Percentiles rank a stretch among this genome's conserved stretches.
phyloP scores from a whole-genome alignment of 37 sponge, comb jelly and placozoan species.

The Ianthella basta region DNA sequence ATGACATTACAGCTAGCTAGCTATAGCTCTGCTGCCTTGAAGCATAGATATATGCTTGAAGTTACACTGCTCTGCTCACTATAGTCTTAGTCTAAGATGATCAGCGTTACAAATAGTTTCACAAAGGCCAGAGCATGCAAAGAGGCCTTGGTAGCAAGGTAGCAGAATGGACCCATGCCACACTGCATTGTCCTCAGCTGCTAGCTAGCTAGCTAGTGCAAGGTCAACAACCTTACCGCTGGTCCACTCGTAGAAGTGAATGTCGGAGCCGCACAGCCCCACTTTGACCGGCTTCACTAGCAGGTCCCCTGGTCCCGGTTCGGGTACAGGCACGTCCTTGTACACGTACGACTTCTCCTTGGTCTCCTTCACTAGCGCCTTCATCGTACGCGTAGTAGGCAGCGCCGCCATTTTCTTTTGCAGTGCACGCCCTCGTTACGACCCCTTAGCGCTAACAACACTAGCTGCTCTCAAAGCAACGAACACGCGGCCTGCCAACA shows the following conservation, averaged over 20 bases:
- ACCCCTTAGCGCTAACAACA: too few species aligned
- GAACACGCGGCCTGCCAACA: neutral
- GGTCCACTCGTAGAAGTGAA: slow-evolving; percentile 84
- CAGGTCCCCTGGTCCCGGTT: slow-evolving; percentile 71
- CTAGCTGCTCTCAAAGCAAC: too few species aligned
- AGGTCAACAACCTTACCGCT: slow-evolving; percentile 34
- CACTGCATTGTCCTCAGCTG: too few species aligned
- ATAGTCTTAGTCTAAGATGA: too few species aligned
- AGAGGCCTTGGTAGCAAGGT: too few species aligned
- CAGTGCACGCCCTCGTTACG: too few species aligned
- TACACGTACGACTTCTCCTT: slow-evolving; percentile 61
- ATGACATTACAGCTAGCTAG: too few species aligned
- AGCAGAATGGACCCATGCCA: neutral
- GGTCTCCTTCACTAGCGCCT: slow-evolving; percentile 80
- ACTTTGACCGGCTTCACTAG: slow-evolving; percentile 78
- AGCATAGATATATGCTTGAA: too few species aligned
- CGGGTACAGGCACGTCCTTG: slow-evolving; percentile 72
- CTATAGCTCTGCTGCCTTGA: too few species aligned
- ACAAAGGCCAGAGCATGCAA: too few species aligned
- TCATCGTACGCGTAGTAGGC: slow-evolving; percentile 72
- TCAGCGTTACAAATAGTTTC: too few species aligned
- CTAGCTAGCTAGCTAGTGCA: neutral
- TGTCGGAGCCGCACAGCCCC: slow-evolving; percentile 90
- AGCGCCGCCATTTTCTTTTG: slow-evolving; percentile 1
- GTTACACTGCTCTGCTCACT: too few species aligned